Evolutionary conservation across 2,888 invertebrate genomes (phyloP), one percentile per base, ranked within the genome.

Genomic region (Apamea anceps): DNA sequence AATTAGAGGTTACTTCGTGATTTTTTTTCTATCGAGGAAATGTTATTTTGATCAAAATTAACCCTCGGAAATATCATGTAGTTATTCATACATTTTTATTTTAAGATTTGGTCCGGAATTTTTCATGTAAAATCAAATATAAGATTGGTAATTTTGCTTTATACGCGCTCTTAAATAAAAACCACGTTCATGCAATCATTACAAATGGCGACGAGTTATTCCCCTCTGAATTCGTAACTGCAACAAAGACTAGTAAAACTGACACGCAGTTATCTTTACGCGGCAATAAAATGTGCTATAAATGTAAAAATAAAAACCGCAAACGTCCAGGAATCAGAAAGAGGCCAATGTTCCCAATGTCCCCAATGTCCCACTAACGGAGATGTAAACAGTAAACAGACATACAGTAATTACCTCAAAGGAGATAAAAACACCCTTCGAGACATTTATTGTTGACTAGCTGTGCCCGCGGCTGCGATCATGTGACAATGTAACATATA

Each of bases 241-340:
- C 21, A 45, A 72, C 4, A 18, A 67, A 54, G 78, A 73, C 54
- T 54, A 75, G 48, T 76, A 54, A 79, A 76, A 72, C 51, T 70
- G 72, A 60, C 66, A 71, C 57, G 48, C 54, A 72, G 48, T 80
- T 68, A 73, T 77, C 71, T 84, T 79, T 74, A 80, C 67, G 67
- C 57, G 65, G 15, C n/a, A 32, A 63, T 84, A 84, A 87, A 86
- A 82, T 42, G 15, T 8, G 60, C 68, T 57, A 71, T 87, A 86
- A 86, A 88, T 73, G 21, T 76, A 54, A 82, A 78, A 80, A 81
- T 65, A 75, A 74, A 77, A 75, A 67, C 25, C 10, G 37, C 21
- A 28, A 45, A 37, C 15, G 18, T 65, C 57, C 37, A 62, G 63
- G 42, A 84, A 79, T 78, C 72, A 74, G 70, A 73, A 78, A 83